Evolutionary conservation across 2,797 vertebrate species (phyloP).

Genomic region (Semaprochilodus insignis): DNA sequence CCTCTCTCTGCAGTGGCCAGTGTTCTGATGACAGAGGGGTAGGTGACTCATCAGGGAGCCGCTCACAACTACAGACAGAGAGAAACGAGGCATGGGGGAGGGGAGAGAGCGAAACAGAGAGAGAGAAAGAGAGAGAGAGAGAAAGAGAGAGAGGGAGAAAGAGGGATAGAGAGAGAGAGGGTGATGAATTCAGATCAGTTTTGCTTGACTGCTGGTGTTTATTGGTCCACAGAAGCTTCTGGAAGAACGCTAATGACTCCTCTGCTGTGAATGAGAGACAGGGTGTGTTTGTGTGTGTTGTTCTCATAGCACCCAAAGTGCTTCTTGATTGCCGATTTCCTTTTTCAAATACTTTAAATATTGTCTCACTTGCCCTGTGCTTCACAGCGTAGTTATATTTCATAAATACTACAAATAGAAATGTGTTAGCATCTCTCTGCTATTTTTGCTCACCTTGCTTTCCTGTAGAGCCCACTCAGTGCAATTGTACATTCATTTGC

Average conservation of each 20-base stretch:
- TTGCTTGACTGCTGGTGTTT: conserved; percentile 67
- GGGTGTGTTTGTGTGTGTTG: conserved; percentile 33
- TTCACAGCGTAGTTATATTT: too few relatives aligned
- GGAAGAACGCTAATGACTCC: conserved; percentile 64
- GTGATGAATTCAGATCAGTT: conserved; percentile 67
- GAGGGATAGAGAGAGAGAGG: conserved; percentile 31
- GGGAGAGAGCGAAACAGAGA: conserved; percentile 18
- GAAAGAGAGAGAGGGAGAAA: conserved; percentile 34
- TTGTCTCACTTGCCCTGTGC: not conserved
- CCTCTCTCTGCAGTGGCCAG: conserved; percentile 55
- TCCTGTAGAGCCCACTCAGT: too few relatives aligned
- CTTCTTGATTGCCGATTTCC: conserved; percentile 31
- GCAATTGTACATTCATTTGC: too few relatives aligned
- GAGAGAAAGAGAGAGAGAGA: too few relatives aligned
- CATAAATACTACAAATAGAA: too few relatives aligned
- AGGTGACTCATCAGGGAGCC: conserved; percentile 68
- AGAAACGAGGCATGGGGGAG: conserved; percentile 51
- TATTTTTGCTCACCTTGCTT: too few relatives aligned
- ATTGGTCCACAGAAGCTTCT: conserved; percentile 65
- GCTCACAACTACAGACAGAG: conserved; percentile 56
- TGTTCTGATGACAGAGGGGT: conserved; percentile 63
- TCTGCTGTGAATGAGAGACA: conserved; percentile 55
- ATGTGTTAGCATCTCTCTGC: too few relatives aligned
- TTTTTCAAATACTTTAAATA: not conserved
- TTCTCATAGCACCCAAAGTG: conserved; percentile 35